Conservation (phyloP, 2,113 vertebrate genomes). For the Rhinolophus sinicus region DNA sequence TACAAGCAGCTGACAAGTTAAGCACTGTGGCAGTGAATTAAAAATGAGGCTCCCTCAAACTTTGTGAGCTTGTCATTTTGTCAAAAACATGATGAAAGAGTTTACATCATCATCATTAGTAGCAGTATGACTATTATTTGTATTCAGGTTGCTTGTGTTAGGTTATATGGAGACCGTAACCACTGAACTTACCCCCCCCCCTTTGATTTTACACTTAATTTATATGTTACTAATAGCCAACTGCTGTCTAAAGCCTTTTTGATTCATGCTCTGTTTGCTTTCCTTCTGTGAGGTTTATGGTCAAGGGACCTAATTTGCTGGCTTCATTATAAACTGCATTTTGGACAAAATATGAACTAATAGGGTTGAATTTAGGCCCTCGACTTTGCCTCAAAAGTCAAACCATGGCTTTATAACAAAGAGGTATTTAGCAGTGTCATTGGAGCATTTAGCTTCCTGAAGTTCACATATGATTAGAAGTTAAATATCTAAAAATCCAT, state of each 20-base stretch:
- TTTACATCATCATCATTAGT: neutral
- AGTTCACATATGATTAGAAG: slow-evolving; percentile 79
- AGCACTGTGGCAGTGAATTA: neutral
- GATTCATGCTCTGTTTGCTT: slow-evolving; percentile 88
- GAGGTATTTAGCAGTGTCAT: slow-evolving; percentile 78
- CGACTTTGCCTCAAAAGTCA: slow-evolving; percentile 85
- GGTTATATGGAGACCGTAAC: slow-evolving; percentile 59
- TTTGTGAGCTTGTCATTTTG: slow-evolving; percentile 50
- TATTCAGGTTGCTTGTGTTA: slow-evolving; percentile 28
- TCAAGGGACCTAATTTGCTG: slow-evolving; percentile 88
- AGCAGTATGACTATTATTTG: neutral
- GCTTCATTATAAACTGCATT: slow-evolving; percentile 86
- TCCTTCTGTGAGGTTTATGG: slow-evolving; percentile 88
- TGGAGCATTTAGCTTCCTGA: slow-evolving; percentile 81
- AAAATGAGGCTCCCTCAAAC: slow-evolving; percentile 11
- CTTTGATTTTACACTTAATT: slow-evolving; percentile 82
- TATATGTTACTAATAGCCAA: slow-evolving; percentile 86
- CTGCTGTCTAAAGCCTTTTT: slow-evolving; percentile 86
- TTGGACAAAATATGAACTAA: slow-evolving; percentile 88
- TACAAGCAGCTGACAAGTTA: neutral
- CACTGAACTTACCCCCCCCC: slow-evolving; percentile 63
- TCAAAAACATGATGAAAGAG: neutral
- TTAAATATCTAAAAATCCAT: slow-evolving; percentile 80
- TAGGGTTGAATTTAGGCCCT: slow-evolving; percentile 83
- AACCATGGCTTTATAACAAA: slow-evolving; percentile 82